phyloP scores from a whole-genome alignment of 64 coral and sea anemone species.

The Catalaphyllia jardinei region DNA sequence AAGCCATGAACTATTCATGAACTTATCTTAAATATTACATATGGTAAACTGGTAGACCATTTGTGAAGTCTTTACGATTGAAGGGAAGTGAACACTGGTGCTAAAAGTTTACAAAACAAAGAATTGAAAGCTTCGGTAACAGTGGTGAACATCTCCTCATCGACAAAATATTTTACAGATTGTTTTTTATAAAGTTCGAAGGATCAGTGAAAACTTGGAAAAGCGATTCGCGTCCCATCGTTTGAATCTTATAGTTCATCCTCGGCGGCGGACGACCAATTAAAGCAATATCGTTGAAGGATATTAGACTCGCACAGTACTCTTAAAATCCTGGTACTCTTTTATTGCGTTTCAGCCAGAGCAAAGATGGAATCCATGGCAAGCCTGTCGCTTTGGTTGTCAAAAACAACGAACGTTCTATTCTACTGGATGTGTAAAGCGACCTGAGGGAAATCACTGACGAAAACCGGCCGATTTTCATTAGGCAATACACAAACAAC shows the following conservation, averaged over 20 bases:
- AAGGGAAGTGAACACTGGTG: conserved; percentile 59
- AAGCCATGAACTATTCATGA: conserved; percentile 87
- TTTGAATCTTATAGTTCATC: conserved; percentile 24
- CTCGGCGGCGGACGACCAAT: neutral
- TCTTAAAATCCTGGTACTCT: conserved; percentile 2
- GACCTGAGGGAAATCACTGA: conserved; percentile 25
- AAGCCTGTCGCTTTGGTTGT: neutral
- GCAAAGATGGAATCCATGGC: conserved; percentile 1
- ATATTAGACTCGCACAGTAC: conserved; percentile 26
- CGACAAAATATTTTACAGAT: conserved; percentile 38
- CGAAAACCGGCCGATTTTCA: neutral
- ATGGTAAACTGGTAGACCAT: conserved; percentile 64
- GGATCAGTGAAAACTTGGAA: conserved; percentile 13
- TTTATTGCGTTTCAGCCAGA: conserved; percentile 10
- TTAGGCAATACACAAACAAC: neutral
- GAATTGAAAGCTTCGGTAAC: conserved; percentile 5
- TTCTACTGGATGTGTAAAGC: neutral
- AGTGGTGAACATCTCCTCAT: neutral
- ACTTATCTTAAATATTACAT: conserved; percentile 96
- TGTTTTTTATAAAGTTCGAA: neutral
- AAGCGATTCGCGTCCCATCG: neutral
- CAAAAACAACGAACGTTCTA: neutral
- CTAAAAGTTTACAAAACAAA: conserved; percentile 66
- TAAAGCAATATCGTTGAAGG: conserved; percentile 12
- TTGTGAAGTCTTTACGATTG: conserved; percentile 50